Percentiles rank a stretch among this genome's conserved stretches.
Evolutionary conservation across 2,888 invertebrate species (phyloP).

Genomic region (Nomada ruficornis): DNA sequence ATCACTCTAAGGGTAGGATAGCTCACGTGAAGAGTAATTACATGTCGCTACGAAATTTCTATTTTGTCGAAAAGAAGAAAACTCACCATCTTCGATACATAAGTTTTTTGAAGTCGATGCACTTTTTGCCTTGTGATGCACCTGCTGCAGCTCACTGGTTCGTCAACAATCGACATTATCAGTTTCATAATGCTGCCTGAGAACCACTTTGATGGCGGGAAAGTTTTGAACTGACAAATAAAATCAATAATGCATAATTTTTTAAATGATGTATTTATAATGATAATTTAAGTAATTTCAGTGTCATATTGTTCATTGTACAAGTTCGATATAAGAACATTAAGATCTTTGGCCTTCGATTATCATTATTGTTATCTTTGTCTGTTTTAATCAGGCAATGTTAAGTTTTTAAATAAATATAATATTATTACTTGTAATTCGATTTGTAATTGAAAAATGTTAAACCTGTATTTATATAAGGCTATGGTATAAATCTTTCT

Average conservation of each 20-base stretch:
- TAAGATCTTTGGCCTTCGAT: no score
- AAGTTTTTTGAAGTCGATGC: constrained; percentile 63
- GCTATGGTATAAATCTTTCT: no score
- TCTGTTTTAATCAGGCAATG: background rate
- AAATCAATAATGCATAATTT: background rate
- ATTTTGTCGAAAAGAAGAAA: background rate
- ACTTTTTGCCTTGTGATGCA: constrained; percentile 62
- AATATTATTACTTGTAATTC: background rate
- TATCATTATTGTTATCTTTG: background rate
- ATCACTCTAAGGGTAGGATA: constrained; percentile 23
- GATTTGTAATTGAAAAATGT: no score
- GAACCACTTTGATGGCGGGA: constrained; percentile 70
- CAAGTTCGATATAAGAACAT: no score
- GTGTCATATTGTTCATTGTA: background rate
- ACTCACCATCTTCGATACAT: constrained; percentile 63
- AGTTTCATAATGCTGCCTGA: constrained; percentile 56
- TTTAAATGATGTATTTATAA: background rate
- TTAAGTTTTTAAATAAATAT: background rate
- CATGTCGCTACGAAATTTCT: constrained; percentile 1
- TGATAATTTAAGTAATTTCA: background rate
- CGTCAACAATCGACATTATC: constrained; percentile 73
- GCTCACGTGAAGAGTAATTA: constrained; percentile 12
- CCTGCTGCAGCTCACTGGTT: constrained; percentile 69
- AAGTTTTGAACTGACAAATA: constrained; percentile 55
- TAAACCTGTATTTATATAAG: no score